phyloP scores from a whole-genome alignment of 2,113 vertebrate species.

The Carassius carassius region DNA sequence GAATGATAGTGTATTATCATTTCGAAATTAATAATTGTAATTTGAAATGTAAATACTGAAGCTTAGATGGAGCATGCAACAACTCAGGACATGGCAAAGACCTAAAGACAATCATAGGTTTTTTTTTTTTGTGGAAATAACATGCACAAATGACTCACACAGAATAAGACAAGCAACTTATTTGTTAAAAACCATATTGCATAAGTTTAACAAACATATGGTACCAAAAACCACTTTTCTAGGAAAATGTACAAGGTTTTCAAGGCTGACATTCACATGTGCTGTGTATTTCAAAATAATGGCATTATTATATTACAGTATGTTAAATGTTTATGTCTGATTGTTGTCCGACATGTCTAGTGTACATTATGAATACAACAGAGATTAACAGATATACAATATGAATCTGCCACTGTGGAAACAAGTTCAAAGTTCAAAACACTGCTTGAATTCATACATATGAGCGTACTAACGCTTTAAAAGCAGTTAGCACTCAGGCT shows the following conservation, averaged over 20 bases:
- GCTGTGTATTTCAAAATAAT: neutral
- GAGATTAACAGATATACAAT: neutral
- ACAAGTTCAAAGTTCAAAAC: neutral
- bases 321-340: neutral
- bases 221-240: neutral
- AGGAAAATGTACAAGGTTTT: too few relatives aligned
- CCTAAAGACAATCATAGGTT: too few relatives aligned
- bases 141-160: neutral
- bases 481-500: slow-evolving; percentile 32
- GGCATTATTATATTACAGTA: neutral
- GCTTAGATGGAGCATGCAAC: too few relatives aligned
- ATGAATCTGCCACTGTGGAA: neutral
- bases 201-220: neutral
- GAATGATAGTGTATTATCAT: too few relatives aligned
- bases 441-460: neutral
- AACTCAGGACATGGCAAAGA: too few relatives aligned
- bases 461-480: neutral
- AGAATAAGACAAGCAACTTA: neutral
- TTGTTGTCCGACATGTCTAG: neutral
- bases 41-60: too few relatives aligned
- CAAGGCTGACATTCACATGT: neutral
- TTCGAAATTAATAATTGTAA: too few relatives aligned
- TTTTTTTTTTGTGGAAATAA: too few relatives aligned
- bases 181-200: neutral
- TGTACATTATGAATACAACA: neutral